Conservation (phyloP, 2,888 invertebrate species). For the Drosophila ochracea region DNA sequence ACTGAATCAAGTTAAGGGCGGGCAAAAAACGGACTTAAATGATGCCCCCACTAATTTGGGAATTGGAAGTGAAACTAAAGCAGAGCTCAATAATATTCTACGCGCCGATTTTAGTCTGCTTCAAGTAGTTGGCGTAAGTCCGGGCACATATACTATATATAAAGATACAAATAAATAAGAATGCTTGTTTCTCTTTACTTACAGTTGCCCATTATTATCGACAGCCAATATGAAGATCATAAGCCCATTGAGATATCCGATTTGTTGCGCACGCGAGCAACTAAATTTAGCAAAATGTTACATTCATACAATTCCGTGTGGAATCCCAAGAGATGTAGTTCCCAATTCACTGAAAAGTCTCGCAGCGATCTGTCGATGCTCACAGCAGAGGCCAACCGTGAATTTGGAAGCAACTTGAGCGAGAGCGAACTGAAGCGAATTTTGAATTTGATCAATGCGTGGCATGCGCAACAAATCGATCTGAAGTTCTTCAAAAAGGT, state of each 20-base stretch:
- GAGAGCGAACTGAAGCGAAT: slow-evolving; percentile 63
- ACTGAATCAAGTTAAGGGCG: slow-evolving; percentile 32
- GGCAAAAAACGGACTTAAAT: background rate
- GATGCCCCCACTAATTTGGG: background rate
- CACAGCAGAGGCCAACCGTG: slow-evolving; percentile 38
- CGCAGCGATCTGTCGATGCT: slow-evolving; percentile 32
- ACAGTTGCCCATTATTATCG: slow-evolving; percentile 59
- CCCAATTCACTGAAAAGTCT: background rate
- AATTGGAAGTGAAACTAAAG: background rate
- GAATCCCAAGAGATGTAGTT: slow-evolving; percentile 28
- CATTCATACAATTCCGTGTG: slow-evolving; percentile 47
- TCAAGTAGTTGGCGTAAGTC: slow-evolving; percentile 53
- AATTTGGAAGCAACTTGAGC: slow-evolving; percentile 21
- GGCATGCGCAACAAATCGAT: slow-evolving; percentile 53
- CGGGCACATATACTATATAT: too few relatives aligned
- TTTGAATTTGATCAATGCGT: slow-evolving; percentile 63
- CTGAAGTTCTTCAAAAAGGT: slow-evolving; percentile 54
- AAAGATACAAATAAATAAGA: background rate
- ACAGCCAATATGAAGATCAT: slow-evolving; percentile 46
- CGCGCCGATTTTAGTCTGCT: slow-evolving; percentile 33
- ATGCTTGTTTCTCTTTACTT: background rate
- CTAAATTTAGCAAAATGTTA: slow-evolving; percentile 49
- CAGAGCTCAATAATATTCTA: background rate
- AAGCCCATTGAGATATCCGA: slow-evolving; percentile 44
- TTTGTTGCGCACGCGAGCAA: slow-evolving; percentile 50